Conservation (phyloP, 2,888 invertebrate genomes). For the Platycheirus albimanus region DNA sequence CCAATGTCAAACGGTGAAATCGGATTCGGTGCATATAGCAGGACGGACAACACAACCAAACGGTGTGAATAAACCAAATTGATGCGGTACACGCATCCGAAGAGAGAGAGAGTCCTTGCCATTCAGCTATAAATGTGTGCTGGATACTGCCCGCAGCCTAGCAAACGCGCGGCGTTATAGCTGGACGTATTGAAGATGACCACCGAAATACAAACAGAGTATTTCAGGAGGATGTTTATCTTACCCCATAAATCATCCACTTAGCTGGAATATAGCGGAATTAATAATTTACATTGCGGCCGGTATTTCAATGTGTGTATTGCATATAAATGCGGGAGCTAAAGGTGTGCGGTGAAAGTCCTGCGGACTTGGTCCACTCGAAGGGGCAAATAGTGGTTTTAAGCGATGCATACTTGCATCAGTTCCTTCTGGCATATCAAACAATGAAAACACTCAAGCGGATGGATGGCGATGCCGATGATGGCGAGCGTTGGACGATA, state of each 20-base stretch:
- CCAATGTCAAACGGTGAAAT: constrained; percentile 52
- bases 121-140: not conserved
- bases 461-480: not conserved
- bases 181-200: constrained; percentile 51
- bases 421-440: constrained; percentile 27
- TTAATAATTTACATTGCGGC: constrained; percentile 74
- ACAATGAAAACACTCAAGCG: constrained; percentile 20
- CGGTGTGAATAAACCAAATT: constrained; percentile 49
- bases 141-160: constrained; percentile 55
- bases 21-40: constrained; percentile 30
- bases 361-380: constrained; percentile 18
- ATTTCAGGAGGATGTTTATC: constrained; percentile 52
- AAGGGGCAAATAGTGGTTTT: constrained; percentile 23
- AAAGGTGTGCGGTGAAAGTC: constrained; percentile 12
- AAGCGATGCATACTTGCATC: constrained; percentile 46
- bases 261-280: constrained; percentile 63
- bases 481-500: not conserved
- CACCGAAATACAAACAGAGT: constrained; percentile 60
- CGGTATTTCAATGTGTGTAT: constrained; percentile 27
- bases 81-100: constrained; percentile 42
- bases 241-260: constrained; percentile 72
- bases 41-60: not conserved
- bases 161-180: constrained; percentile 46
- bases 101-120: constrained; percentile 1
- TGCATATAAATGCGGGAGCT: constrained; percentile 46